Base-by-base conservation (phyloP, 1,140 invertebrate genomes). In the Bombus huntii region DNA sequence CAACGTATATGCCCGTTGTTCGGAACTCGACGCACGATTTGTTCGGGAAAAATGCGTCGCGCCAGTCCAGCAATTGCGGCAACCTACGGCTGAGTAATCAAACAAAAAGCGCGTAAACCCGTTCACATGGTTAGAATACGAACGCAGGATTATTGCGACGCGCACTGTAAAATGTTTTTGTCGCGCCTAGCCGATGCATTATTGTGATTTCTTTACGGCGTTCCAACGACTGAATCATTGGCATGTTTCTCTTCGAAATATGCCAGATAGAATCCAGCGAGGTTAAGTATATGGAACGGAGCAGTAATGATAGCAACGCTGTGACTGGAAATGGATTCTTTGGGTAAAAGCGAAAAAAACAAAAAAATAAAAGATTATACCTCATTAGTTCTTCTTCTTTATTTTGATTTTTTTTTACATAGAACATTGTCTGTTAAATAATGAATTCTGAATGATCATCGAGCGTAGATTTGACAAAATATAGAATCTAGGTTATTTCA, bases 21-120 rank as follows among this genome's bases (percentile, higher is more conserved):
- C 47, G 39, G 42, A 83, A 70, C 37, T 4, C 62, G n/a, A 15
- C 37, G 15, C 65, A 39, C 31, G 71, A 53, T 47, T 53, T 44
- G 62, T 42, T 70, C 15, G 10, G 12, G 68, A 72, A 57, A 65
- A 70, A 78, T n/a, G 31, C 73, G 73, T 12, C 59, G 62, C 37
- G 37, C 73, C 34, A 66, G 62, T 76, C 18, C 47, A 53, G 18
- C 47, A 74, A 77, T 83, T 68, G 82, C 82, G 37, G 47, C 82
- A 83, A 78, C 42, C 44, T 10, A 68, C 8, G 25, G 34, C 47
- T 68, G 81, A 83, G 65, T 76, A 66, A 22, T 25, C 75, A 65
- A 47, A 77, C 42, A 83, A 83, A 83, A 77, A 77, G 25, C 71
- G 73, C 73, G 73, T 77, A 57, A 77, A 83, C 73, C n/a, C 73